Conservation (phyloP, 1,140 invertebrate species). For the Pinna nobilis region DNA sequence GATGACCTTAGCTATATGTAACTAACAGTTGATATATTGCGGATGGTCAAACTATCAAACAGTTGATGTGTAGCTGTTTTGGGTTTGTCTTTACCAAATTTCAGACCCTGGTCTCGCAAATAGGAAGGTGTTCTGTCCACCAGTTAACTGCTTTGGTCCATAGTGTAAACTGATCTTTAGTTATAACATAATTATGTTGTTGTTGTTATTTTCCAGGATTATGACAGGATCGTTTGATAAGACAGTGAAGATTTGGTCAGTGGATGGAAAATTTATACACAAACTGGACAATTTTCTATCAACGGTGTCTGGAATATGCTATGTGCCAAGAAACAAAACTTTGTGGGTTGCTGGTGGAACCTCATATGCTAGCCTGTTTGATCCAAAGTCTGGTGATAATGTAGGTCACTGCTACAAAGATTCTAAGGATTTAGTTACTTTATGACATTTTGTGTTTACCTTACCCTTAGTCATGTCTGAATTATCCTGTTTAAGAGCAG, state of each 20-base stretch:
- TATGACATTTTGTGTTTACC: not conserved
- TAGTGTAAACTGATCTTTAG: too few species aligned
- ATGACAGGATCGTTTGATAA: conserved; percentile 75
- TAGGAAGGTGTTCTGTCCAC: too few species aligned
- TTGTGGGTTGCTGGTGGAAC: conserved; percentile 71
- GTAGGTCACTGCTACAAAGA: conserved; percentile 57
- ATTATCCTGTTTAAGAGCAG: not conserved
- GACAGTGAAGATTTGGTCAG: conserved; percentile 73
- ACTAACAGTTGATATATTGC: too few species aligned
- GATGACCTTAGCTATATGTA: too few species aligned
- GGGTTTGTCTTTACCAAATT: too few species aligned
- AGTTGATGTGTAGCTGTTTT: too few species aligned
- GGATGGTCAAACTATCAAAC: too few species aligned
- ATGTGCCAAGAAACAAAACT: conserved; percentile 71
- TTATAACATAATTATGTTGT: not conserved
- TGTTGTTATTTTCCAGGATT: conserved; percentile 59
- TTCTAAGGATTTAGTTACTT: too few species aligned
- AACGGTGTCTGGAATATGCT: conserved; percentile 72
- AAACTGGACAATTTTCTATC: conserved; percentile 70
- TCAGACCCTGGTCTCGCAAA: too few species aligned
- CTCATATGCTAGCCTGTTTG: conserved; percentile 70
- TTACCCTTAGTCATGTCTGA: not conserved
- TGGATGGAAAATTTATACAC: conserved; percentile 70
- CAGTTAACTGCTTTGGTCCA: too few species aligned
- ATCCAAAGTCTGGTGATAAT: conserved; percentile 74